phyloP scores from a whole-genome alignment of 92 coral and sea anemone genomes.

The Porites evermanni region DNA sequence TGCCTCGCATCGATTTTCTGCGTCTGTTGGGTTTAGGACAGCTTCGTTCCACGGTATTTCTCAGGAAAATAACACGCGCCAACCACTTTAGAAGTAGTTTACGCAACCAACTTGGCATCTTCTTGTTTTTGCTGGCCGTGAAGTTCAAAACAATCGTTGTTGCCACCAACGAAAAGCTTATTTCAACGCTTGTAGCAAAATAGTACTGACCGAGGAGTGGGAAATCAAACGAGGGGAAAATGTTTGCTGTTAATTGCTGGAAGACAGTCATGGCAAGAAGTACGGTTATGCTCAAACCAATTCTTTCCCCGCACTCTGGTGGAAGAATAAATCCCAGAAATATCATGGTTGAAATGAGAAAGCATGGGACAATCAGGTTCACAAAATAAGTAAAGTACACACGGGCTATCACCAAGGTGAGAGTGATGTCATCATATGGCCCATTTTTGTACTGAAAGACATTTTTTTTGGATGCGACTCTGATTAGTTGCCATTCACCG shows the following conservation, averaged over 20 bases:
- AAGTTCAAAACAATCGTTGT: constrained; percentile 80
- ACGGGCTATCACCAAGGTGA: constrained; percentile 63
- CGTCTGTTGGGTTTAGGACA: constrained; percentile 60
- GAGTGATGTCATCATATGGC: constrained; percentile 61
- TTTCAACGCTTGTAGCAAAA: constrained; percentile 80
- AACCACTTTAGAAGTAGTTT: constrained; percentile 62
- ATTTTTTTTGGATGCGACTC: constrained; percentile 25
- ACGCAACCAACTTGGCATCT: constrained; percentile 76
- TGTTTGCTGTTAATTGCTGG: constrained; percentile 84
- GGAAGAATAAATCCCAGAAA: constrained; percentile 84
- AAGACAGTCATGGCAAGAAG: constrained; percentile 87
- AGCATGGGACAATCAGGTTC: constrained; percentile 80
- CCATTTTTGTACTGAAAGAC: constrained; percentile 8
- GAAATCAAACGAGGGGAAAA: constrained; percentile 83
- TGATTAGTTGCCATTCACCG: constrained; percentile 78
- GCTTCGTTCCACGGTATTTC: constrained; percentile 65
- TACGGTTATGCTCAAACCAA: constrained; percentile 83
- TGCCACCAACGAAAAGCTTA: constrained; percentile 71
- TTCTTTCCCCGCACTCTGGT: constrained; percentile 84
- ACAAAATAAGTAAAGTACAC: constrained; percentile 61
- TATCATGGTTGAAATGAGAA: constrained; percentile 79
- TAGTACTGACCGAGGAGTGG: constrained; percentile 88
- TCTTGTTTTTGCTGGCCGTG: constrained; percentile 70
- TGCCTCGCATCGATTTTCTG: constrained; percentile 3
- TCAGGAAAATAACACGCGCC: constrained; percentile 65